These are phyloP conservation scores for Eristalinus aeneus DNA, from an alignment of 2,888 invertebrate species.

Conservation along the genomic window DNA sequence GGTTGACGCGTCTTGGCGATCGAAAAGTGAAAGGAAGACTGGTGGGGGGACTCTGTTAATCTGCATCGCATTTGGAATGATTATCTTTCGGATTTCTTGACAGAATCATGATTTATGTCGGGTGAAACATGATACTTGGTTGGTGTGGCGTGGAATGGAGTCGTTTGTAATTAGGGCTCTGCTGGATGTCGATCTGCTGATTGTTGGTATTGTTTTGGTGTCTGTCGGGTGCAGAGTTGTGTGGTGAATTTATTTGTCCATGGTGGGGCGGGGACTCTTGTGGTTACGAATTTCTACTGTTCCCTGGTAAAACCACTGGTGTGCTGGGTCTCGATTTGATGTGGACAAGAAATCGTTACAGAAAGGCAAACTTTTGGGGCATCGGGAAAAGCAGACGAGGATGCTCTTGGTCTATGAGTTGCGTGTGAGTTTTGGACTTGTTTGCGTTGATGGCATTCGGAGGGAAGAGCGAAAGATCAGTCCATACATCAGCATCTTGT, in stretches of 20 bases:
- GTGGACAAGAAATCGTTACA: too few relatives aligned
- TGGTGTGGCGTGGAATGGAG: not conserved
- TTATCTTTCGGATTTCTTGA: conserved; percentile 4
- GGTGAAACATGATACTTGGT: not conserved
- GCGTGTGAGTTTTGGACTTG: too few relatives aligned
- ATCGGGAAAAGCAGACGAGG: too few relatives aligned
- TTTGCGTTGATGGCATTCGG: too few relatives aligned
- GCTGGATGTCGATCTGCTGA: not conserved
- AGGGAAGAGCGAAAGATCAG: too few relatives aligned
- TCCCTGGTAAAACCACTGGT: too few relatives aligned
- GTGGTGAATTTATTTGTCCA: not conserved
- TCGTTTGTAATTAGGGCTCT: not conserved
- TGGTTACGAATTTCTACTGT: too few relatives aligned
- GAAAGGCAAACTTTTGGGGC: too few relatives aligned
- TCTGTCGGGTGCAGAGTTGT: not conserved
- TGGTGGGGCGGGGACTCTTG: too few relatives aligned
- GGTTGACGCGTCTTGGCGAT: not conserved
- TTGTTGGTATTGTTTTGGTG: not conserved
- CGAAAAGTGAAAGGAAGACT: not conserved
- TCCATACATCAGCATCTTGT: too few relatives aligned
- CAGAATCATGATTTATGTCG: not conserved
- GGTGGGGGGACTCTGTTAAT: not conserved
- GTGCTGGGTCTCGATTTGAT: too few relatives aligned
- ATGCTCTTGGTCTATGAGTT: too few relatives aligned
- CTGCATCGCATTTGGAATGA: not conserved